phyloP scores from a whole-genome alignment of 2,888 invertebrate genomes.

The Geophilus truncorum region DNA sequence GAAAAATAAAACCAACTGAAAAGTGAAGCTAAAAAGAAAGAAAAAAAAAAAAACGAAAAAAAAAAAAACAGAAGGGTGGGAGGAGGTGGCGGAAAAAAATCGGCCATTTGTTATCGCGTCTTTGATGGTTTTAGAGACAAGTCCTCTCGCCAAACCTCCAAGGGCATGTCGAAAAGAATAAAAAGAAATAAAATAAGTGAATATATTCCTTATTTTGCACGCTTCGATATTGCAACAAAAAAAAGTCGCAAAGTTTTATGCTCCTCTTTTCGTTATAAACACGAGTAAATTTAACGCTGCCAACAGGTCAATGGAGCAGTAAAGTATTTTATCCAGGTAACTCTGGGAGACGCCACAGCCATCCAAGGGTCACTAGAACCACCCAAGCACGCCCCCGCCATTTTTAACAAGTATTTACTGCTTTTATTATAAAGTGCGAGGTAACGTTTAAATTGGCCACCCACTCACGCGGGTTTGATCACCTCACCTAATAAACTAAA shows the following conservation, averaged over 20 bases:
- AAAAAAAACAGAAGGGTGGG: not conserved
- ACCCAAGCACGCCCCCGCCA: not conserved
- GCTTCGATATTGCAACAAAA: not conserved
- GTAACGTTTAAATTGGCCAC: not conserved
- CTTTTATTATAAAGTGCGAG: not conserved
- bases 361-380: not conserved
- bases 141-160: conserved; percentile 6
- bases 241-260: not conserved
- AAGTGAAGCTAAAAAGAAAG: conserved; percentile 13
- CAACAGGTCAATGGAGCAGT: conserved; percentile 6
- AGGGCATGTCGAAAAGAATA: conserved; percentile 4
- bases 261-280: not conserved
- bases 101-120: conserved; percentile 25
- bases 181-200: conserved; percentile 7
- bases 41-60: not conserved
- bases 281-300: not conserved
- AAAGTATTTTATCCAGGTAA: not conserved
- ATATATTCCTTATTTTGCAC: conserved; percentile 11
- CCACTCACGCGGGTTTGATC: conserved; percentile 6
- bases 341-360: not conserved
- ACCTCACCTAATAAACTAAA: conserved; percentile 5
- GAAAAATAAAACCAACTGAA: conserved; percentile 28
- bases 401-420: conserved; percentile 7
- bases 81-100: not conserved
- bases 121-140: conserved; percentile 23